Evolutionary conservation across 2,113 vertebrate genomes (phyloP).

Genomic region (Elaphurus davidianus): DNA sequence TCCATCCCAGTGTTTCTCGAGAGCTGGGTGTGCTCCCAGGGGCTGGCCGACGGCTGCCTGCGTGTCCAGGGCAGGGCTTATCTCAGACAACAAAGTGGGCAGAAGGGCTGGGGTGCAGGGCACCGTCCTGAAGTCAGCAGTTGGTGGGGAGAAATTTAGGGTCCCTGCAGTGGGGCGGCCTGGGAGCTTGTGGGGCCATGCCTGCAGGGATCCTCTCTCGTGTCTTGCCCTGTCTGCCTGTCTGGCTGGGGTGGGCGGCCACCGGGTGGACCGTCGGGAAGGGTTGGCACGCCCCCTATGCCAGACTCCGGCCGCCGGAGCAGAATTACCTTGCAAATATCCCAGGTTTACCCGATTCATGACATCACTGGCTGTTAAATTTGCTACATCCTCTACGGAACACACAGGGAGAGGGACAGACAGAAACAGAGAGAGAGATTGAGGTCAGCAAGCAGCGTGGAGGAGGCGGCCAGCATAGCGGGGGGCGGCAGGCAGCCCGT

Average conservation of each 20-base stretch:
- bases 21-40: not conserved
- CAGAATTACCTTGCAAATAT: conserved; percentile 99
- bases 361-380: conserved; percentile 99
- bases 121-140: accelerated
- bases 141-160: accelerated
- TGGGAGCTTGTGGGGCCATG: not conserved
- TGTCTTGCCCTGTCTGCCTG: not conserved
- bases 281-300: conserved; percentile 69
- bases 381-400: conserved; percentile 99
- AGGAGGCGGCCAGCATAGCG: not conserved
- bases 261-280: not conserved
- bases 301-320: conserved; percentile 67
- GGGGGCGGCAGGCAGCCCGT: conserved; percentile 1
- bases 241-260: not conserved
- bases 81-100: not conserved
- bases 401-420: conserved; percentile 81
- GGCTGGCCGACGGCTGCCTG: not conserved
- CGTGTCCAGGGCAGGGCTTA: not conserved
- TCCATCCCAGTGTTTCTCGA: not conserved
- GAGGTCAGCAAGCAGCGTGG: conserved; percentile 83
- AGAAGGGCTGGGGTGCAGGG: not conserved
- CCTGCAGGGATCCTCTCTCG: not conserved
- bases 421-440: conserved; percentile 85
- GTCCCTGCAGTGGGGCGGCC: accelerated
- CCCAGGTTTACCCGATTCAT: conserved; percentile 99